Percentiles rank a stretch among this genome's conserved stretches.
Conservation (phyloP, 1,140 invertebrate genomes). For the Drosophila bifasciata region DNA sequence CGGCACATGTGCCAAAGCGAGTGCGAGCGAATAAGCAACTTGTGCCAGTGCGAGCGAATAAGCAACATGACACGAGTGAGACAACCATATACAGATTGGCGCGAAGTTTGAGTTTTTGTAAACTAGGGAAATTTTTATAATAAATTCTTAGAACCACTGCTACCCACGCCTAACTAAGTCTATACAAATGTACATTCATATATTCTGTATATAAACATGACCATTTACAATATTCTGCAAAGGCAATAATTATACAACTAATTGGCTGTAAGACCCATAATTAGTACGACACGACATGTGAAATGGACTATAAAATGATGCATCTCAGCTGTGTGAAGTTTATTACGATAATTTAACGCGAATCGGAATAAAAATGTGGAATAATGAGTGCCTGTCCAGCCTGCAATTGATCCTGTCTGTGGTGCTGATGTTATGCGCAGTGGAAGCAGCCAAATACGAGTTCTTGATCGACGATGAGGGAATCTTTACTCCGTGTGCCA, state of each 20-base stretch:
- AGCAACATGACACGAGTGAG: not conserved
- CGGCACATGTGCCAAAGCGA: not conserved
- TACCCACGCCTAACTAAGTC: too few relatives aligned
- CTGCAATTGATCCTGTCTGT: not conserved
- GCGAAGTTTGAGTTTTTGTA: not conserved
- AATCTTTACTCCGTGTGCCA: not conserved
- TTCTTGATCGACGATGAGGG: not conserved
- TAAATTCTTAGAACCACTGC: too few relatives aligned
- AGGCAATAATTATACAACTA: not conserved
- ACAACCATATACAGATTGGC: not conserved
- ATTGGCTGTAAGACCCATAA: not conserved
- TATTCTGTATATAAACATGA: too few relatives aligned
- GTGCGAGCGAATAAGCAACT: too few relatives aligned
- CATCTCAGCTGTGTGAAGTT: too few relatives aligned
- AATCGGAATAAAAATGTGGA: too few relatives aligned
- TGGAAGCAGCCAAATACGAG: not conserved
- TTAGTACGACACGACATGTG: not conserved
- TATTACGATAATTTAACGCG: too few relatives aligned
- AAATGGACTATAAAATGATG: too few relatives aligned
- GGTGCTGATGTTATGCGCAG: not conserved
- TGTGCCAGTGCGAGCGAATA: not conserved
- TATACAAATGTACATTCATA: too few relatives aligned
- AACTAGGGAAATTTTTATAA: slow-evolving; percentile 21
- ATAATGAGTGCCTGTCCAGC: not conserved
- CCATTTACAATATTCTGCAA: not conserved